Percentiles rank a stretch among this genome's conserved stretches.
Evolutionary conservation across 2,888 invertebrate genomes (phyloP).

Genomic region (Habrosyne pyritoides): DNA sequence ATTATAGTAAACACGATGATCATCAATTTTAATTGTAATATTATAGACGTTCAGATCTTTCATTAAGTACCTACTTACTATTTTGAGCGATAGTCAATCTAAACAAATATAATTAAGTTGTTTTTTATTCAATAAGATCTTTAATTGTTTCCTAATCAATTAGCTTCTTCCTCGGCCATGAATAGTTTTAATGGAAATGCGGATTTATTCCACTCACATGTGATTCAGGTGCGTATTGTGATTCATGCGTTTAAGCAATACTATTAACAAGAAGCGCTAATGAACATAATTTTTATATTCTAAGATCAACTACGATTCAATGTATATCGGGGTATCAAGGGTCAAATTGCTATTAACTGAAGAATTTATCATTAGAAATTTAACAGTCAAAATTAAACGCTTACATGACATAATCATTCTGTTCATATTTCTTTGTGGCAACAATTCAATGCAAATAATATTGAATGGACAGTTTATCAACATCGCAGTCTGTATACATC

Average conservation of each 20-base stretch:
- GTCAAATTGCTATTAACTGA: no score
- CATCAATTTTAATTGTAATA: neutral
- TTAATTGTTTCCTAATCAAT: neutral
- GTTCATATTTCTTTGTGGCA: neutral
- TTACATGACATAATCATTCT: neutral
- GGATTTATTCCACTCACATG: neutral
- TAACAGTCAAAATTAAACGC: conserved; percentile 34
- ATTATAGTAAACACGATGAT: neutral
- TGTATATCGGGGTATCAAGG: no score
- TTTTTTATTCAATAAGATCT: neutral
- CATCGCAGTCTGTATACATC: conserved; percentile 9
- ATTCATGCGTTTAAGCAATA: conserved; percentile 6
- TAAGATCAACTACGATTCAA: conserved; percentile 20
- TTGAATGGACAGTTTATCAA: conserved; percentile 17
- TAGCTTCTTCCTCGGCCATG: neutral
- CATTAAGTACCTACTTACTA: neutral
- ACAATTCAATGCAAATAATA: conserved; percentile 1
- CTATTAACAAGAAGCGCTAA: conserved; percentile 30
- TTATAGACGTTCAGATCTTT: neutral
- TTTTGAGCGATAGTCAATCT: neutral
- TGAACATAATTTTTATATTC: conserved; percentile 18
- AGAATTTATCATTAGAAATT: no score
- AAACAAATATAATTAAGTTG: no score
- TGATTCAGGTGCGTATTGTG: neutral
- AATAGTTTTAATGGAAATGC: neutral